Base-by-base conservation (phyloP, 2,797 vertebrate species). In the Hippoglossus hippoglossus region DNA sequence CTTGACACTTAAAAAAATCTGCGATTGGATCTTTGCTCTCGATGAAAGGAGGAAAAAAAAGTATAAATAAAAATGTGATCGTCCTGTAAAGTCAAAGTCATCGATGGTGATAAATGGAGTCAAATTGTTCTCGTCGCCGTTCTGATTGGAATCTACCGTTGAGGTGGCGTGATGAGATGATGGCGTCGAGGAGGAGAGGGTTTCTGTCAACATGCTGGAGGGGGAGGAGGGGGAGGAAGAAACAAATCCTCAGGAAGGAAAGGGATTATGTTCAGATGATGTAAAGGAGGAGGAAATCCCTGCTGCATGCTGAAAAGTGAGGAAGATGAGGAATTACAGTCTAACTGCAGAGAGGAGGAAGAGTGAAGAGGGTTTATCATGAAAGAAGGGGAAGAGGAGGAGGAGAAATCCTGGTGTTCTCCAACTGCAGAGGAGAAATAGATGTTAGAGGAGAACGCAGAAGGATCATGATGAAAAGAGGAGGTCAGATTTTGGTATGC, bases 301-400 rank as follows among this genome's bases (percentile, higher is more conserved):
- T 6, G n/a, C 65, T 71, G 81, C 70, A 77, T 80, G 72, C 72
- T 75, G 83, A 79, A 34, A 41, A 74, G 67, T 54, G 79, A 53
- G 50, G 50, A 70, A 44, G 67, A 67, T 21, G 60, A 60, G 22
- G 46, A 52, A 24, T 24, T 52, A 52, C 5, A 52, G 19, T 52
- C 4, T 6, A 10, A 11, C 47, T 52, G 21, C 50, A 52, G 24
- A 56, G 1, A 50, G 51, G 25, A 67, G 28, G 21, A 52, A 24
- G 31, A 67, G 19, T 18, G 34, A 58, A 3, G 41, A 57, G 55
- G 50, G 0, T 24, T 18, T 12, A 1, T 28, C 41, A 9, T 12
- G 15, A 28, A 12, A 1, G 52, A 11, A 47, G 59, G 56, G 49
- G 65, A 80, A 5, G 31, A 46, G 25, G 56, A 51, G 52, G 39